Evolutionary conservation across 2,797 vertebrate species (phyloP).

Genomic region (Leucoraja ocellata): DNA sequence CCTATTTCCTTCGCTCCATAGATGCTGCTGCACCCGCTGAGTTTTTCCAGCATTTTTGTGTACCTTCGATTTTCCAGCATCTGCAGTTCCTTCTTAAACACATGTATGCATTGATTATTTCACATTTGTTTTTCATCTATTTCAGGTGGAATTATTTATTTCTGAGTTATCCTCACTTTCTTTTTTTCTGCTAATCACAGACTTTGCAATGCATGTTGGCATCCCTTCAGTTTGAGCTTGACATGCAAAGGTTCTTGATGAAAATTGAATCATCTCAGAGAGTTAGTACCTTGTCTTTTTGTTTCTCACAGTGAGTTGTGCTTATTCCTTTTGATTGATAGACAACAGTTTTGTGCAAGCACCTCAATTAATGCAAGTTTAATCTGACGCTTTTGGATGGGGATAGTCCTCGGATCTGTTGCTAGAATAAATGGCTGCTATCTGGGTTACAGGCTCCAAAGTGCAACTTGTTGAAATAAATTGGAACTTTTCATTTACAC

Average conservation of each 20-base stretch:
- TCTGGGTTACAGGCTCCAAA: neutral
- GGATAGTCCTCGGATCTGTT: neutral
- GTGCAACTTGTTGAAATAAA: neutral
- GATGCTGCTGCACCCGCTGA: too few species aligned
- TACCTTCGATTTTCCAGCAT: too few species aligned
- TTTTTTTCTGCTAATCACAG: slow-evolving; percentile 58
- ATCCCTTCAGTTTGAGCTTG: slow-evolving; percentile 90
- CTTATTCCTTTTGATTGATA: slow-evolving; percentile 43
- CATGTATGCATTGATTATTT: neutral
- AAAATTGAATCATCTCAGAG: slow-evolving; percentile 81
- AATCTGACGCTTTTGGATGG: neutral
- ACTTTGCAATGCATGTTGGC: slow-evolving; percentile 83
- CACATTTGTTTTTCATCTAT: neutral
- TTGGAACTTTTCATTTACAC: neutral
- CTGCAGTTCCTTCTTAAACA: too few species aligned
- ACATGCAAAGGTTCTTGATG: slow-evolving; percentile 90
- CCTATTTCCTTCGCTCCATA: too few species aligned
- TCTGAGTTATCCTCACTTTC: slow-evolving; percentile 42
- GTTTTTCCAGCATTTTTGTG: too few species aligned
- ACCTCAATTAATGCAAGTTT: slow-evolving; percentile 46
- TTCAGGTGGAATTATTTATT: slow-evolving; percentile 1
- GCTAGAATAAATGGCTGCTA: neutral
- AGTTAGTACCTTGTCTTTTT: slow-evolving; percentile 72
- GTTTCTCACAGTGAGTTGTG: slow-evolving; percentile 44
- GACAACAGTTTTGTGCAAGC: slow-evolving; percentile 42